phyloP scores from a whole-genome alignment of 2,797 vertebrate species.

The Chromobotia macracanthus region DNA sequence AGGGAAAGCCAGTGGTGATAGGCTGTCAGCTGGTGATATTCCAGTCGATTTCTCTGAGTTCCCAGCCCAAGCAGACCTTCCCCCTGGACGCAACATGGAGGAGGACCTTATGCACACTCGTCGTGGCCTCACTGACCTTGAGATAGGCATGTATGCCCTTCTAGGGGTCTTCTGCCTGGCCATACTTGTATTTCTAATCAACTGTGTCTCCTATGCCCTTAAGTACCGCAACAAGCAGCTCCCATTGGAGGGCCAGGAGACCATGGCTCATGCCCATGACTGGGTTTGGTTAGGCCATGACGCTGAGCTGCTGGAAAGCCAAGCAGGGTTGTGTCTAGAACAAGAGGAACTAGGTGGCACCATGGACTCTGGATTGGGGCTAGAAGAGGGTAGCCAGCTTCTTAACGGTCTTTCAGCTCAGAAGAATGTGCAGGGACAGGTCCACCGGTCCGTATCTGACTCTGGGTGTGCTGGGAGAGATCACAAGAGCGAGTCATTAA shows the following conservation, averaged over 20 bases:
- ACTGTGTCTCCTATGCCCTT: conserved; percentile 92
- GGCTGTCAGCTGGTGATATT: conserved; percentile 75
- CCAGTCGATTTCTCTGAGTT: conserved; percentile 88
- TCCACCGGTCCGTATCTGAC: conserved; percentile 64
- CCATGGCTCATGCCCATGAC: conserved; percentile 90
- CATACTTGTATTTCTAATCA: conserved; percentile 94
- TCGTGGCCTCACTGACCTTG: conserved; percentile 87
- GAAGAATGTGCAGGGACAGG: conserved; percentile 73
- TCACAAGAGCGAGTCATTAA: conserved; percentile 77
- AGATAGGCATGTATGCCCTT: conserved; percentile 96
- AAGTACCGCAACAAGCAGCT: conserved; percentile 91
- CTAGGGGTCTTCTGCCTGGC: conserved; percentile 96
- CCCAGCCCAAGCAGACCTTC: conserved; percentile 83
- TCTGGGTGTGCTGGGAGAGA: conserved; percentile 71
- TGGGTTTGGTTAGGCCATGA: conserved; percentile 97
- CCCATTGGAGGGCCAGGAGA: conserved; percentile 83
- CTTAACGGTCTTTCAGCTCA: conserved; percentile 79
- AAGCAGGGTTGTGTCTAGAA: conserved; percentile 77
- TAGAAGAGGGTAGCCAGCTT: conserved; percentile 82
- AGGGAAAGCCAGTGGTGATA: conserved; percentile 75
- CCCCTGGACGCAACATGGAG: conserved; percentile 73
- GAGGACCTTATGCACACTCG: conserved; percentile 81
- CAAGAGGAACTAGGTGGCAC: conserved; percentile 82
- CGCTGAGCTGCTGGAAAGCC: conserved; percentile 79
- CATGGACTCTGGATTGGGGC: conserved; percentile 70